phyloP scores from a whole-genome alignment of 2,113 vertebrate species.

The Gobio gobio region DNA sequence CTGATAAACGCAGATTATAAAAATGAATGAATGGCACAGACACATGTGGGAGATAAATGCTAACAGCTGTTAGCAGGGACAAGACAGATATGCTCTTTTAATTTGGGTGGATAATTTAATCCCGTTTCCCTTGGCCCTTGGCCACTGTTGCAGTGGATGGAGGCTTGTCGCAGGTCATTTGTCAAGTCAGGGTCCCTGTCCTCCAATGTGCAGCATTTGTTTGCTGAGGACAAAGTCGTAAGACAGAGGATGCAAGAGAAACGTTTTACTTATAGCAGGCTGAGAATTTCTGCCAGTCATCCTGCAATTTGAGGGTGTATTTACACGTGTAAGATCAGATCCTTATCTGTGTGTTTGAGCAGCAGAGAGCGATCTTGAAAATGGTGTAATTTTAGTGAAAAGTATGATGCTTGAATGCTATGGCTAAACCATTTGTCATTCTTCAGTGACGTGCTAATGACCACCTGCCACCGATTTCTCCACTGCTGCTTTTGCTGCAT shows the following conservation, averaged over 20 bases:
- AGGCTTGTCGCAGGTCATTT: slow-evolving; percentile 62
- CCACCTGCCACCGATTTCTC: slow-evolving; percentile 31
- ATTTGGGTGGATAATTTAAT: slow-evolving; percentile 79
- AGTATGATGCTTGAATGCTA: slow-evolving; percentile 4
- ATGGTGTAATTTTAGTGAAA: slow-evolving; percentile 35
- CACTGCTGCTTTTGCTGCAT: slow-evolving; percentile 13
- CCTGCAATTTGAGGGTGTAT: neutral
- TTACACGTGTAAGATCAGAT: neutral
- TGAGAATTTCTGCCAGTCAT: neutral
- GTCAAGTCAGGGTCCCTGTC: slow-evolving; percentile 59
- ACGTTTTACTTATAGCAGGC: neutral
- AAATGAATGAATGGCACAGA: slow-evolving; percentile 75
- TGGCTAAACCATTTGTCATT: slow-evolving; percentile 37
- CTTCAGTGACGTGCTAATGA: slow-evolving; percentile 40
- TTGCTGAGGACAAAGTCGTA: slow-evolving; percentile 49
- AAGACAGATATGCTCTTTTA: slow-evolving; percentile 73
- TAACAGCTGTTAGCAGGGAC: slow-evolving; percentile 65
- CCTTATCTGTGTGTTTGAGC: slow-evolving; percentile 19
- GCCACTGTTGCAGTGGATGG: slow-evolving; percentile 58
- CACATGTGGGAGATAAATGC: slow-evolving; percentile 60
- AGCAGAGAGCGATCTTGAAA: slow-evolving; percentile 4
- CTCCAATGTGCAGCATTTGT: slow-evolving; percentile 65
- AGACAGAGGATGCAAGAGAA: neutral
- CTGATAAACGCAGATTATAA: slow-evolving; percentile 74
- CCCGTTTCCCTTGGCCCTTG: slow-evolving; percentile 70